Evolutionary conservation across 2,888 invertebrate species (phyloP), one percentile per base, ranked within the genome.

Genomic region (Tenthredo distinguenda): DNA sequence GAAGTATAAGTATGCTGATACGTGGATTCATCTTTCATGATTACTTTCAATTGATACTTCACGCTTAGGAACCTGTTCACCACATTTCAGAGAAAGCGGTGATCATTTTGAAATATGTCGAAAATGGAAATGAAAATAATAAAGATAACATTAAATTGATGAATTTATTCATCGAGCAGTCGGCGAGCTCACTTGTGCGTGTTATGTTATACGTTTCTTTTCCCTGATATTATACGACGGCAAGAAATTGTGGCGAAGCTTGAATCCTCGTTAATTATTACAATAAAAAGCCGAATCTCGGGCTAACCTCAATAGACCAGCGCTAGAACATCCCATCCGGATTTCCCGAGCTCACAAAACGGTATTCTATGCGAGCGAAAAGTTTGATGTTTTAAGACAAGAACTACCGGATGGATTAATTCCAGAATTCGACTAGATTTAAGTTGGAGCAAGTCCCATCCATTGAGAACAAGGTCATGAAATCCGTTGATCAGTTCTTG

Each of bases 11-110:
- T 62, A 81, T 58, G 62, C 26, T 37, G 40, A 81, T 81, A 15
- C 62, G 40, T 81, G 10, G 58, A 62, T 40, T 40, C 81, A 65
- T 81, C 62, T 81, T 62, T 62, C 40, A 40, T 4, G 81, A 83
- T 83, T 83, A 83, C 83, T 83, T 83, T 83, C 83, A 43, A 68
- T 83, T 83, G 68, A 68, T 83, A 71, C 9, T 83, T n/a, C 43
- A 50, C 31, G 68, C 5, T 50, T 83, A 83, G 81, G 47, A 83
- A 83, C 68, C 83, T 71, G 83, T 83, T 68, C 50, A 10, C 62
- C 21, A 26, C 7, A 40, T 62, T 62, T 81, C 62, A 62, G 62
- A 62, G 81, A 81, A 81, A 81, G 34, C 62, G 68, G 15, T 68
- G 34, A 68, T 58, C 26, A 58, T 15, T 9, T 81, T 40, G 31